Evolutionary conservation across 1,140 invertebrate genomes (phyloP).

Genomic region (Lamellibrachia luymesi): DNA sequence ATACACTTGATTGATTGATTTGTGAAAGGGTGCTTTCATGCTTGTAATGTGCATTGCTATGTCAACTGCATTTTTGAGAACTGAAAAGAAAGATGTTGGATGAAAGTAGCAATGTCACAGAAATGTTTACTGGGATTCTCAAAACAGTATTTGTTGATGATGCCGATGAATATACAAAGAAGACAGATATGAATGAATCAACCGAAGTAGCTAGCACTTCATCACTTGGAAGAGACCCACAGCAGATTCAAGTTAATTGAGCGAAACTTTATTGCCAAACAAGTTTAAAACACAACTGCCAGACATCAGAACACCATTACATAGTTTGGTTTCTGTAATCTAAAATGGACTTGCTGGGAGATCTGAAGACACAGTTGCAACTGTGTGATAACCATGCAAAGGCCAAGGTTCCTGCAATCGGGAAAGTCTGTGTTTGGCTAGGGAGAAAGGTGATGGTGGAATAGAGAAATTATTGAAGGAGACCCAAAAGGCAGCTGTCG

Average conservation of each 20-base stretch:
- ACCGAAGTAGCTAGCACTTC: background rate
- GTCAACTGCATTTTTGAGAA: background rate
- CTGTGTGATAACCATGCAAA: background rate
- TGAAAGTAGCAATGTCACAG: background rate
- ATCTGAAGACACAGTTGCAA: background rate
- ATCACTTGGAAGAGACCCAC: background rate
- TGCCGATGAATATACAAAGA: background rate
- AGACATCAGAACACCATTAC: background rate
- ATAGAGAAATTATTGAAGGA: background rate
- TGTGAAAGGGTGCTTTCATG: background rate
- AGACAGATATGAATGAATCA: background rate
- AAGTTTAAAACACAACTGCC: background rate
- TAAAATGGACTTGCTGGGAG: background rate
- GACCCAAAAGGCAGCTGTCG: background rate
- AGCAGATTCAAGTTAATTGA: background rate
- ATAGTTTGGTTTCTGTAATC: background rate
- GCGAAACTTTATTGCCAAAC: background rate
- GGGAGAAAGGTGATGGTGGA: background rate
- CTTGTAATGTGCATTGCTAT: background rate
- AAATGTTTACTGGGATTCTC: background rate
- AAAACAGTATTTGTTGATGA: background rate
- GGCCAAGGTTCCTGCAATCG: background rate
- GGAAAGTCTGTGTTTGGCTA: background rate
- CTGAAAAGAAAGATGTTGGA: background rate
- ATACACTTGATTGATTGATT: background rate